phyloP scores from a whole-genome alignment of 2,888 invertebrate species.

The Abscondita cerata region DNA sequence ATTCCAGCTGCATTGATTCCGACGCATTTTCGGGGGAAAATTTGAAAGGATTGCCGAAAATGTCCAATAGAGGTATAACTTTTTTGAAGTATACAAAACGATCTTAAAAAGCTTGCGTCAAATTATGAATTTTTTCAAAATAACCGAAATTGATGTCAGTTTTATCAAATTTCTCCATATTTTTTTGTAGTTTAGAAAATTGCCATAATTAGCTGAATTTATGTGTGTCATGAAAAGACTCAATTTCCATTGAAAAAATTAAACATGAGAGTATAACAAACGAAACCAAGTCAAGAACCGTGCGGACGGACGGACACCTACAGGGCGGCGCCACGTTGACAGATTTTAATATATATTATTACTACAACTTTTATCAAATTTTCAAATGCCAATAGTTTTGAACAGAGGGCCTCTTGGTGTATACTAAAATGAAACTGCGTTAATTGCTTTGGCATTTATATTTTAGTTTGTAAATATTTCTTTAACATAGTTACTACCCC shows the following conservation, averaged over 20 bases:
- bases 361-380: slow-evolving; percentile 8
- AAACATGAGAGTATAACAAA: no score
- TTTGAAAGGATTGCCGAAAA: not conserved
- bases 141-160: no score
- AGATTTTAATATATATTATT: no score
- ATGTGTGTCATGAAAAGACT: no score
- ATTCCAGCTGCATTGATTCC: not conserved
- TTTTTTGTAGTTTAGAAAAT: no score
- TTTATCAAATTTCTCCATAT: no score
- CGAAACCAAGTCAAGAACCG: no score
- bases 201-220: no score
- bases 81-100: not conserved
- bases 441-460: not conserved
- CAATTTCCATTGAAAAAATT: no score
- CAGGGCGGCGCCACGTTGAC: no score
- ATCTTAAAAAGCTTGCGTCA: not conserved
- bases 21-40: not conserved
- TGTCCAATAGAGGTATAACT: not conserved
- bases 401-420: slow-evolving; percentile 5
- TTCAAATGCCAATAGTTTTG: slow-evolving; percentile 5
- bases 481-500: slow-evolving; percentile 15
- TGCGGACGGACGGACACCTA: no score
- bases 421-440: slow-evolving; percentile 13
- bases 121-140: no score
- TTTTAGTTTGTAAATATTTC: not conserved